Percentiles rank a stretch among this genome's conserved stretches.
phyloP scores from a whole-genome alignment of 2,113 vertebrate genomes.

The Bujurquina vittata region DNA sequence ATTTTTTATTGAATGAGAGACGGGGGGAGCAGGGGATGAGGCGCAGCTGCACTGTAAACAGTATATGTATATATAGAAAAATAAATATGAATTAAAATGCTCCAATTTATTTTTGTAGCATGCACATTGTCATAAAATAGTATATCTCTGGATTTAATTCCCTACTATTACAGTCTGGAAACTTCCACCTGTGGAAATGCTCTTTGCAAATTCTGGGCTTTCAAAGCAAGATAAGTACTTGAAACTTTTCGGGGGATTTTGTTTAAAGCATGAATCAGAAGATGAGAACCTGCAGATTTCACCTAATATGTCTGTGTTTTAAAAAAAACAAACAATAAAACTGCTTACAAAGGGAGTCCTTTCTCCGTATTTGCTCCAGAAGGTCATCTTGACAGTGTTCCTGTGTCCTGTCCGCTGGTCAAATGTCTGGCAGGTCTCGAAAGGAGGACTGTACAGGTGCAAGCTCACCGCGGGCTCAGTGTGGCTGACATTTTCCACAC shows the following conservation, averaged over 20 bases:
- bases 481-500: constrained; percentile 96
- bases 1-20: background rate
- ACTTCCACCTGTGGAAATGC: no score
- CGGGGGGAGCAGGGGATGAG: background rate
- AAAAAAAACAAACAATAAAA: no score
- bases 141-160: no score
- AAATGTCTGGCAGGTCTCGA: constrained; percentile 89
- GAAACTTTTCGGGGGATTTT: background rate
- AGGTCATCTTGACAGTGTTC: constrained; percentile 93
- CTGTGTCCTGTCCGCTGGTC: constrained; percentile 96
- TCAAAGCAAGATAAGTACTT: background rate
- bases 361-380: constrained; percentile 92
- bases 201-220: no score
- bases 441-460: constrained; percentile 96
- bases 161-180: no score
- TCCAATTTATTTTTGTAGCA: no score
- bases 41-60: background rate
- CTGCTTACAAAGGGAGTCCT: constrained; percentile 89
- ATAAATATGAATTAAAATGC: no score
- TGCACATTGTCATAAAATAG: no score
- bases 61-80: background rate
- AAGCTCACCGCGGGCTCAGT: constrained; percentile 91
- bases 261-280: background rate
- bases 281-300: background rate
- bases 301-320: background rate